Evolutionary conservation across 2,113 vertebrate genomes (phyloP).

Genomic region (Willisornis vidua): DNA sequence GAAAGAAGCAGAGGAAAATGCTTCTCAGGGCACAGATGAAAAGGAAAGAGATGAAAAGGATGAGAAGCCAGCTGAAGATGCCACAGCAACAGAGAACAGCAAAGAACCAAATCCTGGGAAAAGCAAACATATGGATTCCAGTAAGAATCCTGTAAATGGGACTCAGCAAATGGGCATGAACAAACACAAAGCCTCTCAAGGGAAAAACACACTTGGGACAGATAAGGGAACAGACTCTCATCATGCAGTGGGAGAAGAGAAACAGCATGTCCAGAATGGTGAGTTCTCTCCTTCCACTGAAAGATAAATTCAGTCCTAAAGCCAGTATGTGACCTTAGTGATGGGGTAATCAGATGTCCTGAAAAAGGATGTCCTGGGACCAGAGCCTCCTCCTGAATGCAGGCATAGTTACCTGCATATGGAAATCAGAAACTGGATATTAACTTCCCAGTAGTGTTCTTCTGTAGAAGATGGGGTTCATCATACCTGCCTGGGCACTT

Average conservation of each 20-base stretch:
- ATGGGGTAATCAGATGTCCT: background rate
- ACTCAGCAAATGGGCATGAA: conserved; percentile 48
- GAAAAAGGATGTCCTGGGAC: background rate
- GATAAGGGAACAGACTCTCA: conserved; percentile 16
- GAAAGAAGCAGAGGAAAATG: conserved; percentile 84
- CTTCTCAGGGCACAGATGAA: conserved; percentile 78
- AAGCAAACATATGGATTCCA: conserved; percentile 29
- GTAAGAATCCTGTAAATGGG: conserved; percentile 60
- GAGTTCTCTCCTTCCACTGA: background rate
- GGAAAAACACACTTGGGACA: conserved; percentile 41
- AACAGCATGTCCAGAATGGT: conserved; percentile 77
- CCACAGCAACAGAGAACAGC: conserved; percentile 20
- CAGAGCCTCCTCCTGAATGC: background rate
- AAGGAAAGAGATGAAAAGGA: conserved; percentile 73
- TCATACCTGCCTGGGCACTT: background rate
- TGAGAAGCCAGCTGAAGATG: conserved; percentile 58
- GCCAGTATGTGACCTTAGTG: background rate
- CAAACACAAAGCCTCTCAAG: conserved; percentile 33
- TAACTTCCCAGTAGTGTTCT: background rate
- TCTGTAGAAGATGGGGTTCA: background rate
- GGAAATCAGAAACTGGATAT: background rate
- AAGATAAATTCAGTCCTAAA: background rate
- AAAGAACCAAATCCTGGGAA: conserved; percentile 50
- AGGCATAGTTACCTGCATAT: background rate
- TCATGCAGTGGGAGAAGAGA: background rate